Evolutionary conservation across 2,113 vertebrate genomes (phyloP).

Genomic region (Gasterosteus aculeatus): DNA sequence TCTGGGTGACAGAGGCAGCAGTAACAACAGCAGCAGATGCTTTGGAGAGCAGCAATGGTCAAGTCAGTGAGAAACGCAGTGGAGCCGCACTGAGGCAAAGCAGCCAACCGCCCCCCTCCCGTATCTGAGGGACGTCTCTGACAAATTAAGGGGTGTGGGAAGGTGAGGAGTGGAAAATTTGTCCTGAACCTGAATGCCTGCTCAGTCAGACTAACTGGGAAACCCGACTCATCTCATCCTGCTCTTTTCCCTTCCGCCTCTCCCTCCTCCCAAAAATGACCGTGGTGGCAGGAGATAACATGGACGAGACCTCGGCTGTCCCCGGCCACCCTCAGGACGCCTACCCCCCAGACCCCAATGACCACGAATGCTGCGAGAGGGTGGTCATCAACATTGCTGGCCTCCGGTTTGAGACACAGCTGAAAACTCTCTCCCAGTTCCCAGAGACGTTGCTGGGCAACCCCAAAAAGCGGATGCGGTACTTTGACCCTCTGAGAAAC

Average conservation of each 20-base stretch:
- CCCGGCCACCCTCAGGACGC: slow-evolving; percentile 95
- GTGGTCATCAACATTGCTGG: slow-evolving; percentile 99
- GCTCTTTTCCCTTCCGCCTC: slow-evolving; percentile 12
- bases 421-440: slow-evolving; percentile 85
- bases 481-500: slow-evolving; percentile 95
- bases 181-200: slow-evolving; percentile 68
- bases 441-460: slow-evolving; percentile 84
- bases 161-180: slow-evolving; percentile 70
- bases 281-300: slow-evolving; percentile 94
- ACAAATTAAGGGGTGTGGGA: slow-evolving; percentile 73
- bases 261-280: slow-evolving; percentile 88
- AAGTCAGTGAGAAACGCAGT: slow-evolving; percentile 82
- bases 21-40: slow-evolving; percentile 80
- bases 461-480: slow-evolving; percentile 92
- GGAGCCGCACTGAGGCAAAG: slow-evolving; percentile 82
- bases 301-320: slow-evolving; percentile 92
- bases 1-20: slow-evolving; percentile 80
- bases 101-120: slow-evolving; percentile 67
- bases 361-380: slow-evolving; percentile 97
- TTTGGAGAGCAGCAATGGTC: slow-evolving; percentile 83
- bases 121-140: slow-evolving; percentile 69
- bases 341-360: slow-evolving; percentile 89
- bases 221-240: slow-evolving; percentile 49
- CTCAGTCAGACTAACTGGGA: slow-evolving; percentile 68
- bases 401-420: slow-evolving; percentile 85